These are phyloP conservation scores for Eumeta japonica DNA, from an alignment of 1,140 invertebrate genomes.

Conservation along the genomic window DNA sequence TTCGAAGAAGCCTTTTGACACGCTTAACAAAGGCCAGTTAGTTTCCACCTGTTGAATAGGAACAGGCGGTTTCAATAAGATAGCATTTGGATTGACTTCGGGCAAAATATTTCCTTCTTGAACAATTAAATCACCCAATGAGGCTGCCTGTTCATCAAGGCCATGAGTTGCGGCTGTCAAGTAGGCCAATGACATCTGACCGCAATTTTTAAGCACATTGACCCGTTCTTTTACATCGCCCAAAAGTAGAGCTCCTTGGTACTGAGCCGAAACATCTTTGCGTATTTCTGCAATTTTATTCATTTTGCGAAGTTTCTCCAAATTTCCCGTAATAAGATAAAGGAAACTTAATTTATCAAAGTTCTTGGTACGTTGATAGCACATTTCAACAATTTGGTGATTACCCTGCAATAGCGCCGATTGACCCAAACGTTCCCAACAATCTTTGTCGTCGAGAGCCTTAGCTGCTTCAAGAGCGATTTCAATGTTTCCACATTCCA, in stretches of 20 bases:
- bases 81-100: no score
- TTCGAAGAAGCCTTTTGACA: no score
- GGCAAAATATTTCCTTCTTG: no score
- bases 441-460: conserved; percentile 87
- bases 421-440: conserved; percentile 96
- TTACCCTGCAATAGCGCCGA: conserved; percentile 93
- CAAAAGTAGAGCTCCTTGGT: conserved; percentile 88
- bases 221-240: conserved; percentile 92
- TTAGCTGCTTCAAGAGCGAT: conserved; percentile 92
- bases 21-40: no score
- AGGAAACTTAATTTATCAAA: conserved; percentile 98
- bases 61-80: no score
- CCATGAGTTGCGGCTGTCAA: no score
- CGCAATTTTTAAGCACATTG: conserved; percentile 79
- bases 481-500: conserved; percentile 99
- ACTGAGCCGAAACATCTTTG: conserved; percentile 94
- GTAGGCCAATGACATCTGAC: no score
- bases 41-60: no score
- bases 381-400: conserved; percentile 96
- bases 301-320: conserved; percentile 98
- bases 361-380: conserved; percentile 98
- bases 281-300: conserved; percentile 97
- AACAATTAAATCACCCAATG: no score
- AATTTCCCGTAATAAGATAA: conserved; percentile 97
- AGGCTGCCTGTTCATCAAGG: no score